Evolutionary conservation across 2,113 vertebrate species (phyloP).

Genomic region (Tautogolabrus adspersus): DNA sequence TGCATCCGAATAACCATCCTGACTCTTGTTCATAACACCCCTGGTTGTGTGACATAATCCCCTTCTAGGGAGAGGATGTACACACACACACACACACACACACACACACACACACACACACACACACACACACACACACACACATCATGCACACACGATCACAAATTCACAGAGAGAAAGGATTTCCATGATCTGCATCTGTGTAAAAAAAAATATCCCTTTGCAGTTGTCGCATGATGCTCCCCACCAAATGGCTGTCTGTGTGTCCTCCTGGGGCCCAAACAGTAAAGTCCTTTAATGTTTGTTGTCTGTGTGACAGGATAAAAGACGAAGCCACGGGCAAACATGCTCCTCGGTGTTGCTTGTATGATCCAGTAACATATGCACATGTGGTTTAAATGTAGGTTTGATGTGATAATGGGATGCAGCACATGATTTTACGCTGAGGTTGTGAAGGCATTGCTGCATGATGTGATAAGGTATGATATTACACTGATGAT

Average conservation of each 20-base stretch:
- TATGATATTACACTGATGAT: neutral
- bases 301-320: slow-evolving; percentile 39
- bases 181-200: slow-evolving; percentile 52
- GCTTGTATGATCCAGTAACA: neutral
- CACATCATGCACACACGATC: slow-evolving; percentile 11
- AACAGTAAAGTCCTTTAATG: slow-evolving; percentile 37
- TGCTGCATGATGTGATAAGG: slow-evolving; percentile 6
- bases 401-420: slow-evolving; percentile 26
- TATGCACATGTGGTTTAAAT: neutral
- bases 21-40: slow-evolving; percentile 32
- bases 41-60: slow-evolving; percentile 39
- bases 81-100: slow-evolving; percentile 24
- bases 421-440: slow-evolving; percentile 21
- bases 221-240: slow-evolving; percentile 9
- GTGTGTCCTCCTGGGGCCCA: neutral
- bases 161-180: slow-evolving; percentile 11
- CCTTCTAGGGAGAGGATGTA: slow-evolving; percentile 41
- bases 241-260: slow-evolving; percentile 19
- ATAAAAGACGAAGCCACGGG: slow-evolving; percentile 40
- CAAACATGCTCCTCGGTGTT: slow-evolving; percentile 14
- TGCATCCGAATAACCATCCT: slow-evolving; percentile 61
- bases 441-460: neutral
- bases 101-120: too few species aligned
- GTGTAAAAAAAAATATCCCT: slow-evolving; percentile 30
- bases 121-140: slow-evolving; percentile 5